Evolutionary conservation across 2,113 vertebrate genomes (phyloP).

Genomic region (Butastur rufipennis): DNA sequence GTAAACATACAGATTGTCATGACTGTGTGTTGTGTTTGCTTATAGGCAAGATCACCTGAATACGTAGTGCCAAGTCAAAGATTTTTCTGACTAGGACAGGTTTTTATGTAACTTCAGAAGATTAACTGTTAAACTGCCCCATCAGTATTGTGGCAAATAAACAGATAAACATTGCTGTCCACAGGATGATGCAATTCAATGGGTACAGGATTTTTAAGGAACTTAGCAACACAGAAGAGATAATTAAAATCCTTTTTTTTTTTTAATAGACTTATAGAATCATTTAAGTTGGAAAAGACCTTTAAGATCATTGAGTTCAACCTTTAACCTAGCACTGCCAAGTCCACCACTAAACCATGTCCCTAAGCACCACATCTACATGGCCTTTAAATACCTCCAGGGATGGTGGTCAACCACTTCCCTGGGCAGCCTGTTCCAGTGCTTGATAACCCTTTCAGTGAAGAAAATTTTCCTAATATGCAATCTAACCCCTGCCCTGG

Average conservation of each 20-base stretch:
- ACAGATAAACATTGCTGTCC: background rate
- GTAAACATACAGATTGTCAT: background rate
- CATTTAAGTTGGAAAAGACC: background rate
- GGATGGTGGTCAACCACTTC: background rate
- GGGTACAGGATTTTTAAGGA: accelerated
- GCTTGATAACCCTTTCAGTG: background rate
- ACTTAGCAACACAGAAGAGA: accelerated
- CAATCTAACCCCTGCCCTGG: background rate
- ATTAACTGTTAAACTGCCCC: background rate
- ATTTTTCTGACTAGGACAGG: background rate
- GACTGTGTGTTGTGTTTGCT: background rate
- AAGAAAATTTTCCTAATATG: background rate
- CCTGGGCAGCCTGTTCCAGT: background rate
- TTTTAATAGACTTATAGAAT: background rate
- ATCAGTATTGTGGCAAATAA: too few species aligned
- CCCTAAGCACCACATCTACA: background rate
- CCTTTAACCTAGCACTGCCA: background rate
- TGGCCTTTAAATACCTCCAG: background rate
- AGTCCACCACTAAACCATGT: background rate
- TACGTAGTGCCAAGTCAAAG: background rate
- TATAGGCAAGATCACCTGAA: background rate
- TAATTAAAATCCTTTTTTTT: background rate
- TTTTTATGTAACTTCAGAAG: background rate
- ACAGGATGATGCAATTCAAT: background rate
- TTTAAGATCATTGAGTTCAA: background rate